Conservation (phyloP, 2,888 invertebrate genomes). For the Rhagophthalmus giganteus region DNA sequence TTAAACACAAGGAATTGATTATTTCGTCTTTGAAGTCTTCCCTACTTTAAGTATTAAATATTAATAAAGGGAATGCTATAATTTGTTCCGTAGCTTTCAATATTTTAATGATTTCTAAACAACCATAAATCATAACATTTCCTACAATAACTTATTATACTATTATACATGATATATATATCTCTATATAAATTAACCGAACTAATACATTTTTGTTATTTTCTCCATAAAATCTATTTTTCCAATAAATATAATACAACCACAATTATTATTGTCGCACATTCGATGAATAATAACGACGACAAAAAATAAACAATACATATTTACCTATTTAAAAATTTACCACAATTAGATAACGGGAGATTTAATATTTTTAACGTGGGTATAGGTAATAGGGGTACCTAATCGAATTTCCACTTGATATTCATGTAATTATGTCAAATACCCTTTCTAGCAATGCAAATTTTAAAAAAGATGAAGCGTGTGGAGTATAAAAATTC, state of each 20-base stretch:
- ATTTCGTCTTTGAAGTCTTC: slow-evolving; percentile 27
- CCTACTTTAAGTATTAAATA: slow-evolving; percentile 22
- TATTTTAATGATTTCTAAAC: slow-evolving; percentile 27
- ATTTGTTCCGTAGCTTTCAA: slow-evolving; percentile 26
- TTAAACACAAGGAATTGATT: slow-evolving; percentile 22
- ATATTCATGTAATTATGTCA: neutral
- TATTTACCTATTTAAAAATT: too few species aligned
- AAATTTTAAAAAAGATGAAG: slow-evolving; percentile 5
- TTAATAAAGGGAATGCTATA: slow-evolving; percentile 24
- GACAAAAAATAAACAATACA: too few species aligned
- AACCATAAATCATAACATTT: slow-evolving; percentile 23
- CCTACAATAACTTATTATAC: neutral
- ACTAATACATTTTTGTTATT: too few species aligned
- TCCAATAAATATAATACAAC: too few species aligned
- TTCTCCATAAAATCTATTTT: too few species aligned
- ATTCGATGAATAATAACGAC: too few species aligned
- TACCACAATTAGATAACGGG: too few species aligned
- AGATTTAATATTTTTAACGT: too few species aligned
- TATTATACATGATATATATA: neutral
- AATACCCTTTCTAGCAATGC: neutral
- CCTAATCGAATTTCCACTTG: too few species aligned
- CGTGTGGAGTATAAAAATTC: slow-evolving; percentile 18
- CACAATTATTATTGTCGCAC: too few species aligned
- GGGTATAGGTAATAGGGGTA: too few species aligned
- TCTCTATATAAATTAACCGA: neutral